Conservation (phyloP, 2,113 vertebrate species). For the Bagarius yarrelli region DNA sequence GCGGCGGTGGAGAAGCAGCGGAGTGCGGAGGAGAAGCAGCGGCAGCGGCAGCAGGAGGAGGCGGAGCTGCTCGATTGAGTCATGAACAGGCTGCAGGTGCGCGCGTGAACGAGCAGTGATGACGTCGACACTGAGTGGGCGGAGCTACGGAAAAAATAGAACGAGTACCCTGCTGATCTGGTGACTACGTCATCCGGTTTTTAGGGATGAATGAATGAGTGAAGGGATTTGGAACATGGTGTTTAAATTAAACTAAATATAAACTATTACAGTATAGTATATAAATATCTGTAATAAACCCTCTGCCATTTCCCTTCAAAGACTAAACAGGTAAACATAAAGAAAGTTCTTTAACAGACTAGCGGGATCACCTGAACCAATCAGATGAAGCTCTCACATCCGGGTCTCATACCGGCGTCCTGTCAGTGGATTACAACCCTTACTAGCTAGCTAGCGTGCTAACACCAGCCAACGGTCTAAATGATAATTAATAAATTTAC, state of each 20-base stretch:
- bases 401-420: background rate
- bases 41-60: slow-evolving; percentile 49
- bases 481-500: background rate
- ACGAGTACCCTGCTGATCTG: background rate
- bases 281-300: background rate
- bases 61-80: slow-evolving; percentile 51
- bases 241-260: background rate
- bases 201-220: slow-evolving; percentile 1
- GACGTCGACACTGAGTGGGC: slow-evolving; percentile 45
- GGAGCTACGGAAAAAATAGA: slow-evolving; percentile 20
- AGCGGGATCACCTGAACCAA: background rate
- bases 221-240: background rate
- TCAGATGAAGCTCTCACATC: background rate
- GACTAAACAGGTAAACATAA: no score
- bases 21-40: slow-evolving; percentile 55
- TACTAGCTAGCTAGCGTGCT: background rate
- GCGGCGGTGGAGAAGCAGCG: slow-evolving; percentile 28
- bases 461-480: no score
- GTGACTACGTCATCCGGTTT: background rate
- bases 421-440: background rate
- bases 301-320: no score
- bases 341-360: no score
- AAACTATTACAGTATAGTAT: background rate
- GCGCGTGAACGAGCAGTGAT: slow-evolving; percentile 50
- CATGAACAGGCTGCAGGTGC: slow-evolving; percentile 57